Conservation (phyloP, 1,140 invertebrate species). For the Mizuhopecten yessoensis region DNA sequence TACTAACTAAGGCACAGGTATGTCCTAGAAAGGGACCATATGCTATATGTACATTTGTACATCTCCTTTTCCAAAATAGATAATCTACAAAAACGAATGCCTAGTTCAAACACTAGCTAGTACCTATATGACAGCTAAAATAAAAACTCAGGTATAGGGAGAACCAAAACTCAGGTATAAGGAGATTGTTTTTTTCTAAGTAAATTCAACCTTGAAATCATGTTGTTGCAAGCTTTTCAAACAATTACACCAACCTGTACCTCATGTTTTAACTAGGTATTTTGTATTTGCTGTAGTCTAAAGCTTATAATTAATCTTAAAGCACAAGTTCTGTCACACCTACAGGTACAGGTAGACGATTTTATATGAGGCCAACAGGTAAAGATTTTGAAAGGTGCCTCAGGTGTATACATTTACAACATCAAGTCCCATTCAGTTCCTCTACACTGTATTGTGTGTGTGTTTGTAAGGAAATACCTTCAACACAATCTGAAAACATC, state of each 20-base stretch:
- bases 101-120: neutral
- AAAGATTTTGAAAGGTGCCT: neutral
- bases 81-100: neutral
- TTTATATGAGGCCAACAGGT: neutral
- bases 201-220: neutral
- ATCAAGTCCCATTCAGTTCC: neutral
- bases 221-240: neutral
- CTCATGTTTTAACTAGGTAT: neutral
- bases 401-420: neutral
- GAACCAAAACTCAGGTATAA: neutral
- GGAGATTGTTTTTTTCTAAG: neutral
- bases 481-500: constrained; percentile 27
- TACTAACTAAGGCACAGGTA: neutral
- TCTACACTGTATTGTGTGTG: neutral
- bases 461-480: neutral
- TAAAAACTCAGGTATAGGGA: neutral
- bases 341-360: neutral
- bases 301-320: neutral
- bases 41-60: neutral
- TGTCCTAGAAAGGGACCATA: too few species aligned
- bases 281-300: neutral
- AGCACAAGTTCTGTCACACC: neutral
- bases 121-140: neutral
- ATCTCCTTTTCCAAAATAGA: too few species aligned
- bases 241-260: neutral